Evolutionary conservation across 2,113 vertebrate species (phyloP).

Genomic region (Hippocampus abdominalis): DNA sequence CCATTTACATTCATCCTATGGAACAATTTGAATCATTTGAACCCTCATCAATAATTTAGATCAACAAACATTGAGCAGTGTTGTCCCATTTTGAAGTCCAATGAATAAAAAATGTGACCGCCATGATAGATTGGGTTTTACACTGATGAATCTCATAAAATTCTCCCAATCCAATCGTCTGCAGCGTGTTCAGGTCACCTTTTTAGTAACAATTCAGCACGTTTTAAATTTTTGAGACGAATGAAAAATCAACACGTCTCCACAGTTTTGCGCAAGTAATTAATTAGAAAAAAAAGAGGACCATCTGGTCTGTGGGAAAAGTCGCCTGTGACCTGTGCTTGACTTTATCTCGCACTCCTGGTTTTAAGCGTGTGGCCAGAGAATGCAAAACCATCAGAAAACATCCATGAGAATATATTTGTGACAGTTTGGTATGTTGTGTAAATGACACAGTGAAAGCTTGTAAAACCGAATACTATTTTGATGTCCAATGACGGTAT

Average conservation of each 20-base stretch:
- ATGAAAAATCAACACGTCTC: neutral
- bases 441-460: no score
- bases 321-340: neutral
- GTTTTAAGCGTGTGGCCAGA: neutral
- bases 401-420: neutral
- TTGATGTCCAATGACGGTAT: no score
- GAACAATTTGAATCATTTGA: neutral
- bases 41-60: neutral
- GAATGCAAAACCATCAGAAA: neutral
- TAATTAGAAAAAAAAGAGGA: neutral
- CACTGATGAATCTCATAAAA: neutral
- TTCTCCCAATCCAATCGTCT: neutral
- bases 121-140: neutral
- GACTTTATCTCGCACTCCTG: neutral
- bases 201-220: neutral
- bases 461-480: no score
- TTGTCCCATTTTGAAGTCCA: neutral
- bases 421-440: no score
- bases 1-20: neutral
- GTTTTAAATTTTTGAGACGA: neutral
- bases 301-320: neutral
- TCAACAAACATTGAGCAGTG: neutral
- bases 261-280: neutral
- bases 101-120: neutral
- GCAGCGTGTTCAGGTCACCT: neutral